Base-by-base conservation (phyloP, 1,140 invertebrate genomes). In the Nasonia longicornis region DNA sequence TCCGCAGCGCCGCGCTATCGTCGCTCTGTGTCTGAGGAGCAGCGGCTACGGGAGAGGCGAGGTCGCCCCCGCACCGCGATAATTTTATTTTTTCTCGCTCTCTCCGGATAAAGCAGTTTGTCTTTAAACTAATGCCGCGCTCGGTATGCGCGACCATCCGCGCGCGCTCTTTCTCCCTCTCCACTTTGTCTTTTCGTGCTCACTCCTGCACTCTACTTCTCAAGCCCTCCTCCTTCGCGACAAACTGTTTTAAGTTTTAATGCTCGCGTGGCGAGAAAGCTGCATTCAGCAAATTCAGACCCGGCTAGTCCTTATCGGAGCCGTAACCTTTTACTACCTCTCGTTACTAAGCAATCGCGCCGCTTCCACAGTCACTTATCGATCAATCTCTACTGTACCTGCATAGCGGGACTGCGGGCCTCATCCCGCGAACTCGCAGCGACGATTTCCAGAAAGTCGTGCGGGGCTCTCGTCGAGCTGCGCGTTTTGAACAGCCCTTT, bases 21-120 rank as follows among this genome's bases (percentile, higher is more conserved):
- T 35, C 63, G 67, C 75, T 80, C 81, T n/a, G 38, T 6, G 16
- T 6, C 52, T n/a, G 52, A 58, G 1, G 20, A 58, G 71, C 35
- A 82, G 77, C 52, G 45, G 31, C 77, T 58, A n/a, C 20, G 16
- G 3, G 45, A 48, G 52, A 26, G 26, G 26, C 26, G 63, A 52
- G 42, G 63, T 63, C 16, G 26, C 42, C n/a, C 64, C 31, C 0
- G 35, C 63, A 52, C 69, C 64, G 85, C 82, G 85, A 87, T 88
- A 88, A 88, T 87, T 87, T 85, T 85, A 87, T 87, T 85, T 87
- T 86, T 85, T 85, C 84, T 84, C 84, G 85, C 83, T 82, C 82
- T 82, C 82, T 84, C 79, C 83, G 85, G 86, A 87, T 88, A 87
- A 87, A 87, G 83, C 85, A 85, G 81, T 84, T 86, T 85, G 85